phyloP scores from a whole-genome alignment of 2,797 vertebrate genomes.

The Mormyrus hasselquistii region DNA sequence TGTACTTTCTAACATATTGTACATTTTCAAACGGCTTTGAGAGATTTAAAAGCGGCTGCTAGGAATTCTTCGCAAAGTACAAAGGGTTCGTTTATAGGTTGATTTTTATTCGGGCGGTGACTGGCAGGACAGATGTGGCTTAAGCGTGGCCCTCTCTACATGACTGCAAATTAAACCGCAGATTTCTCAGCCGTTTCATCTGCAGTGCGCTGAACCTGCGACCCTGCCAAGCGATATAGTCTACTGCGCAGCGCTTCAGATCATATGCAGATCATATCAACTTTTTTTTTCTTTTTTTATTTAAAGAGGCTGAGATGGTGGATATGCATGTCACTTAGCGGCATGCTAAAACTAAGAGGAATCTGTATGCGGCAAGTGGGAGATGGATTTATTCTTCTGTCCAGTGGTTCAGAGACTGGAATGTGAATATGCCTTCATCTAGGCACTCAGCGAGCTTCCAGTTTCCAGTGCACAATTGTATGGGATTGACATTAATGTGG shows the following conservation, averaged over 20 bases:
- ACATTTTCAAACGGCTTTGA: constrained; percentile 7
- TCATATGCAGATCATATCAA: background rate
- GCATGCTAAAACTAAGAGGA: background rate
- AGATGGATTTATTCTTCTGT: background rate
- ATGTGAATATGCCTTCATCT: background rate
- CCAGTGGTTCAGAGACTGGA: background rate
- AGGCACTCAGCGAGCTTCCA: background rate
- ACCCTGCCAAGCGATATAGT: background rate
- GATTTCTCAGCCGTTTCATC: background rate
- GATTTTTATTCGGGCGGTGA: background rate
- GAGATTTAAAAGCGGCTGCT: background rate
- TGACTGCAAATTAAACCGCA: background rate
- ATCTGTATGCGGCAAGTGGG: background rate
- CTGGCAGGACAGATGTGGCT: constrained; percentile 2
- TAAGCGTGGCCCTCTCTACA: background rate
- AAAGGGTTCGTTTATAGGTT: background rate
- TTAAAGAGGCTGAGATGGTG: background rate
- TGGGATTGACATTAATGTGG: background rate
- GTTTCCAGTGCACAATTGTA: background rate
- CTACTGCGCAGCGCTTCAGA: background rate
- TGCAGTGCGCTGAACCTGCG: background rate
- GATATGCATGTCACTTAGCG: background rate
- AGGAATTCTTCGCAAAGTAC: background rate
- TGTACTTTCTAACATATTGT: background rate
- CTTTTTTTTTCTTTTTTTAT: background rate